Base-by-base conservation (phyloP, 2,888 invertebrate species). In the Heliconius cydno region DNA sequence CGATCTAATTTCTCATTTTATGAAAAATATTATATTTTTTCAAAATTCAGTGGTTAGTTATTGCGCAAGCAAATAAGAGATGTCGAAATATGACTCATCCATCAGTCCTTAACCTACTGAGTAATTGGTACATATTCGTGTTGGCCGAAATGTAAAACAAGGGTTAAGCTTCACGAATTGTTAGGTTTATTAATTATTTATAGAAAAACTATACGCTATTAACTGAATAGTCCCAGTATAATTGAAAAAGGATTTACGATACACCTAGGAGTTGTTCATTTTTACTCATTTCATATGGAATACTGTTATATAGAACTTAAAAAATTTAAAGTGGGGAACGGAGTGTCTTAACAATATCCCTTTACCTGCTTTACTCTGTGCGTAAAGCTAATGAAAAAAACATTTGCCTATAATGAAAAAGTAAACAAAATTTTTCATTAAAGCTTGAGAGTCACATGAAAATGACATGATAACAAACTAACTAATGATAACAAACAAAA, bases 51-150 rank as follows among this genome's bases (percentile, higher is more conserved):
- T 28, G 72, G 71, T 60, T 73, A 71, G 75, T 77, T 77, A 68
- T 78, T 79, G 76, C 72, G 80, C 81, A 79, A 81, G 79, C 79
- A 30, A 73, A 77, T 77, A 73, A 57, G 34, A 76, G 67, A 79
- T 78, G 76, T 76, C 41, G 75, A 79, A 77, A 79, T 75, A 77
- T 81, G 79, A 83, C 80, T 84, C 81, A 83, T 83, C 81, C 82
- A 80, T 80, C 72, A 82, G 80, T 82, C 80, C 79, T 82, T 80
- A 80, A 82, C 83, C 80, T 82, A 81, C 74, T 80, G 79, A 79
- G 81, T 66, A 81, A 81, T 80, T 79, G 78, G 78, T 77, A 68
- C 77, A 75, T 80, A 72, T 76, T 78, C 41, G 60, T 79, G 28
- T 68, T 70, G 60, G 63, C 66, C 52, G 30, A 81, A 57, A 41